Base-by-base conservation (phyloP, 30 jellyfish, hydroid and myxozoan species). In the Calvadosia cruxmelitensis region DNA sequence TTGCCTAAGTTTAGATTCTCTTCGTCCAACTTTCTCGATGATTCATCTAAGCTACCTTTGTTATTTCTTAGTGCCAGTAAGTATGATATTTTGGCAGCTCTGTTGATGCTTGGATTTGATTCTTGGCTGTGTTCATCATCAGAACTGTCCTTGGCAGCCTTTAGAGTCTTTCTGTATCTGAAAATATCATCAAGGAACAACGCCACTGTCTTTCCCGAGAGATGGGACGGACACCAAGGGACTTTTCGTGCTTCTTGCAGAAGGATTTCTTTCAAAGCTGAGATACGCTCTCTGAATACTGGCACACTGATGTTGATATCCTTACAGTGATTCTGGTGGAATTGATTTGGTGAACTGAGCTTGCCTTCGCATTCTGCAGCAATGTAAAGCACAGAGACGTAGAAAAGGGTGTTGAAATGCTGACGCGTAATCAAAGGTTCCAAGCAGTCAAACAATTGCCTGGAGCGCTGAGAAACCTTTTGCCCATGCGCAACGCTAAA, bases 201-300 rank as follows among this genome's bases (percentile, higher is more conserved):
- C 20, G 57, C 10, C 10, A 42, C 57, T 10, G 10, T 42, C 57
- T 42, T 20, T 10, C 10, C 57, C 20, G 10, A 5, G 57, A 42
- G 57, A 42, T 42, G 10, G 10, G 57, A 42, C 20, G 57, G 57
- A 42, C 57, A 42, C 57, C 57, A 42, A 42, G 57, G 57, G 57
- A 42, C 57, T 42, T 42, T 20, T 42, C 20, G 10, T 5, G 57
- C 57, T 42, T 42, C 20, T 10, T 5, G 15, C 10, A 5, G 57
- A 42, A 42, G 57, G 10, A 20, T 20, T 42, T 42, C 20, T 20
- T 42, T 42, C 15, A 42, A 5, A 5, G 57, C 57, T 5, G 20
- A 42, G 10, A 42, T 20, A 42, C 57, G 57, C 15, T 20, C 20
- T 42, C 57, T 10, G 10, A 42, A 42, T 42, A 20, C 10, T 42